These are phyloP conservation scores for Corapipo altera DNA, from an alignment of 2,113 vertebrate genomes.

Conservation along the genomic window DNA sequence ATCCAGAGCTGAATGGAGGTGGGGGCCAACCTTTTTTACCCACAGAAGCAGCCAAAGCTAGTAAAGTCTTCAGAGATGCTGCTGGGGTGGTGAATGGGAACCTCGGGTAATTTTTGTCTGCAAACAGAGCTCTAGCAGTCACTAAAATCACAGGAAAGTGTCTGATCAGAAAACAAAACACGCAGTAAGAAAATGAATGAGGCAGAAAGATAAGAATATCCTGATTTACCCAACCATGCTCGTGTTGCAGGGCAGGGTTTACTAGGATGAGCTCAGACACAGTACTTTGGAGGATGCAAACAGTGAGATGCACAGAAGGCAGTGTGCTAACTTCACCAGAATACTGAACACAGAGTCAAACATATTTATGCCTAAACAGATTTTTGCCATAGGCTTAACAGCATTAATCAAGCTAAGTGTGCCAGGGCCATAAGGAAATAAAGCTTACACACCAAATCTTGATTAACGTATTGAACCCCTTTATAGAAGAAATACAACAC, in stretches of 20 bases:
- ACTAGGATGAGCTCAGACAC: not conserved
- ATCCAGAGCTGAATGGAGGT: not conserved
- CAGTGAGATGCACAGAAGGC: not conserved
- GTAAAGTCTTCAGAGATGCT: not conserved
- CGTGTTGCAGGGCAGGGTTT: accelerated
- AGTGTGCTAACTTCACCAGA: not conserved
- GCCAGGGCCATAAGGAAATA: not conserved
- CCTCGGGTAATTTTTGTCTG: not conserved
- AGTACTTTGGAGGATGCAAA: not conserved
- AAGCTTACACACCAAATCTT: not conserved
- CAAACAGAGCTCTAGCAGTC: not conserved
- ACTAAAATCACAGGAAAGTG: not conserved
- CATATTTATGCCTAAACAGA: not conserved
- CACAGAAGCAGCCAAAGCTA: not conserved
- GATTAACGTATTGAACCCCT: not conserved
- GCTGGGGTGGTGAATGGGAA: not conserved
- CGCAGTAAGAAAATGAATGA: not conserved
- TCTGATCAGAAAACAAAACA: not conserved
- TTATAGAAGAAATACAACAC: not conserved
- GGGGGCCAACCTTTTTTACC: not conserved
- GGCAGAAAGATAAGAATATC: not conserved
- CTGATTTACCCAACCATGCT: not conserved
- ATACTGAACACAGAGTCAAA: not conserved
- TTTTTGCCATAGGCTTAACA: not conserved
- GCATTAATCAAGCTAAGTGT: not conserved